Base-by-base conservation (phyloP, 2,888 invertebrate species). In the Boloria selene region DNA sequence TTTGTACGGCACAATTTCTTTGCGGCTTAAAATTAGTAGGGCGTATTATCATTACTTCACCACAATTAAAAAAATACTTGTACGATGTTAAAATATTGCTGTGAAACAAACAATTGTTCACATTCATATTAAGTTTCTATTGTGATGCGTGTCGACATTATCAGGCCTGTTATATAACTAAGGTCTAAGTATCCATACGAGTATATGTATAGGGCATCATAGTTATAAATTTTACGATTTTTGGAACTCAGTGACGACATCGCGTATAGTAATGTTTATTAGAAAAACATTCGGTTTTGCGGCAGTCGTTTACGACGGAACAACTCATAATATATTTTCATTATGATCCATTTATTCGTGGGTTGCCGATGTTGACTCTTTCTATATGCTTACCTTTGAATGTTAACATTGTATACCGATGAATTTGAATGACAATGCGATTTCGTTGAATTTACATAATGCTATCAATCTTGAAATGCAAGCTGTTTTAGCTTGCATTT, bases 341-440 rank as follows among this genome's bases (percentile, higher is more conserved):
- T 88, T 87, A 87, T 85, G 84, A 86, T 80, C 83, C 82, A 84
- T 88, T 88, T 88, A 85, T 86, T 84, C 82, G 82, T 78, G 79
- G 83, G 77, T 79, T 84, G 77, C 79, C 82, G 82, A 84, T 86
- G 87, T 85, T 81, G 80, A 83, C 80, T 86, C 82, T 85, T 83
- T 84, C 84, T 68, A 61, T 84, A 81, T 63, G 82, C 80, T 83
- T 86, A 84, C 85, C 83, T 86, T 80, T 80, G 79, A 82, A 86
- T 79, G 83, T 82, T 84, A 85, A 85, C 82, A 83, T 75, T 76
- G 81, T 82, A 80, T 74, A 78, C 54, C 54, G 58, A 68, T 54
- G 55, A 63, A 68, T 68, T 68, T 77, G 75, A 77, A 73, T 79
- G 74, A 72, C 73, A 80, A 80, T 79, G 79, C 75, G 78, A 78